Evolutionary conservation across 2,888 invertebrate species (phyloP), one percentile per base, ranked within the genome.

Genomic region (Scotopteryx bipunctaria): DNA sequence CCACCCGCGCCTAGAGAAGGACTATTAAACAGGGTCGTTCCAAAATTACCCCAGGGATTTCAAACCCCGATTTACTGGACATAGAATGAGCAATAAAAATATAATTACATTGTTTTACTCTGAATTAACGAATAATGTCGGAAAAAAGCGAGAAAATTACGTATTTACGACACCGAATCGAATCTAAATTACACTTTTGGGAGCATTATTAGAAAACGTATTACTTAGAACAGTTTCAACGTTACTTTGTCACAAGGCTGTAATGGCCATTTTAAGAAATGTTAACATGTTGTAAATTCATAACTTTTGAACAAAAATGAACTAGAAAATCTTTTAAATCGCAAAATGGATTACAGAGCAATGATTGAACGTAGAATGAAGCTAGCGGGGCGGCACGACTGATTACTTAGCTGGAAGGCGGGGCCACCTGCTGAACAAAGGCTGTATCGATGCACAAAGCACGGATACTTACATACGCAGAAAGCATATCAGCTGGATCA

Each of bases 381-480:
- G 31, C 27, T 29, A 47, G 23, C 25, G 17, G 25, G 29, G 50
- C 11, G 9, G 25, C 50, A 27, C 32, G 29, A 27, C 29, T 48
- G 44, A 48, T 45, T 54, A 48, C 44, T 54, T 44, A 45, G 48
- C 14, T 32, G 32, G 25, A 38, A 44, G 42, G 45, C 32, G 40
- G 55, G 35, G 40, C 64, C 64, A 61, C 69, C 69, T 67, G 66
- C 64, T 69, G 74, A 79, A 73, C 66, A 70, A 73, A 71, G 66
- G 70, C 73, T 70, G 66, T 65, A 67, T 67, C 63, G 66, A 69
- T 81, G 78, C 80, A 82, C 81, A 78, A 76, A 79, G 78, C 72
- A 67, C 73, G 78, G 78, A 82, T 81, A 87, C 86, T 85, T 88
- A 87, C 86, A 85, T 88, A 89, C 89, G 89, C 89, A 89, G 83